Conservation (phyloP, 2,888 invertebrate genomes). For the Dolichopus griseipennis region DNA sequence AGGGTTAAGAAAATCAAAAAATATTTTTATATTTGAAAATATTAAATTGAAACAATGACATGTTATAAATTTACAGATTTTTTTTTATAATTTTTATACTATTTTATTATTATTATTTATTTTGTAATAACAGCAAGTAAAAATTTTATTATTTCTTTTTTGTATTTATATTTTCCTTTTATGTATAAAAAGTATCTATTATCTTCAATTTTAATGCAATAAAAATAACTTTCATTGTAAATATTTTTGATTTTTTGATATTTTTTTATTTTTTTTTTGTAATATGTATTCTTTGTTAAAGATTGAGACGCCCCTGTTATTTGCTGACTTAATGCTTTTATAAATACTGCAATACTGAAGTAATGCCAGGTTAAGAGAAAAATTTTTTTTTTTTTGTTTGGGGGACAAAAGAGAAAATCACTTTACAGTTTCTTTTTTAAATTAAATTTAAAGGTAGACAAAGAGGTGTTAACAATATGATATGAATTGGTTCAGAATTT, state of each 20-base stretch:
- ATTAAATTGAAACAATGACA: constrained; percentile 10
- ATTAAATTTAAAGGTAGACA: too few relatives aligned
- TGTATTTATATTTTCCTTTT: not conserved
- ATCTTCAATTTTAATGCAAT: constrained; percentile 7
- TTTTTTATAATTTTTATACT: not conserved
- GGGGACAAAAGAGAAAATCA: too few relatives aligned
- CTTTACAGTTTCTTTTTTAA: too few relatives aligned
- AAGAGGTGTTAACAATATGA: too few relatives aligned
- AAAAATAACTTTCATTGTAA: not conserved
- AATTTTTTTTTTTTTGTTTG: too few relatives aligned
- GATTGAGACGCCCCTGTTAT: not conserved
- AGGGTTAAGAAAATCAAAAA: too few relatives aligned
- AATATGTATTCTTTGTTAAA: not conserved
- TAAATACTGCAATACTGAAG: not conserved
- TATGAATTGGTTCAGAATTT: too few relatives aligned
- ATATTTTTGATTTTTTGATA: not conserved
- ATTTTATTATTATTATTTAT: not conserved
- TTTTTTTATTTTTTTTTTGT: not conserved
- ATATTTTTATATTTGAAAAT: not conserved
- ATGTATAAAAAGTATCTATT: not conserved
- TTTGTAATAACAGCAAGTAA: not conserved
- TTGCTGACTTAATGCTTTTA: not conserved
- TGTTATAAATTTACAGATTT: constrained; percentile 5
- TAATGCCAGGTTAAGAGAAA: too few relatives aligned
- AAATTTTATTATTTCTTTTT: not conserved